Evolutionary conservation across 1,140 invertebrate species (phyloP), one percentile per base, ranked within the genome.

Genomic region (Theocolax elegans): DNA sequence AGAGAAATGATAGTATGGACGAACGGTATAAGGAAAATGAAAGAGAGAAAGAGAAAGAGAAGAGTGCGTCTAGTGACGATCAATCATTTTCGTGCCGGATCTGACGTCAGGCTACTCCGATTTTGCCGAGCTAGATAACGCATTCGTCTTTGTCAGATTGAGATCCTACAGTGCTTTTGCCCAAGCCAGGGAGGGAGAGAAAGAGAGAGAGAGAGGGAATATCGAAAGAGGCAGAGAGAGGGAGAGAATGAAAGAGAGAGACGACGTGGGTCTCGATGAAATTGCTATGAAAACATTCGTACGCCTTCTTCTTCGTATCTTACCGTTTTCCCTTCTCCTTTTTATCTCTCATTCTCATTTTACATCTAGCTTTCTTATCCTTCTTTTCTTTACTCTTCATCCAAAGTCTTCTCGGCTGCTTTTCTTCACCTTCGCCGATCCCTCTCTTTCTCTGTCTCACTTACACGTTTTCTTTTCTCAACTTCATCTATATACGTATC

Each of bases 81-180:
- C 71, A 72, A 72, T 72, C 71, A 72, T 72, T 72, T 72, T 63
- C 13, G 42, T 72, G 19, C 58, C 59, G 60, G 58, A 63, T 51
- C 65, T 67, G 71, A 67, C 58, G 59, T 63, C 48, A 46, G 46
- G 56, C 29, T 49, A 67, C 62, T 53, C 27, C 58, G 71, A 67
- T 72, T 72, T 67, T 46, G 67, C 48, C 62, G 53, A 59, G 66
- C 66, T 42, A 72, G 66, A 72, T 72, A 72, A 72, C 53, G 66
- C 71, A 72, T 72, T 65, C 51, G 35, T 72, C 71, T 72, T 72
- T 72, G 71, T 72, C 71, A 67, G 59, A 72, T 66, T 56, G 71
- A 63, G 49, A 66, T 67, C 31, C 31, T 35, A 10, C 31, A 6
- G 31, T 35, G 31, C 31, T 35, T 35, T 35, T 35, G 31, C 8